Evolutionary conservation across 2,113 vertebrate genomes (phyloP).

Genomic region (Zonotrichia leucophrys): DNA sequence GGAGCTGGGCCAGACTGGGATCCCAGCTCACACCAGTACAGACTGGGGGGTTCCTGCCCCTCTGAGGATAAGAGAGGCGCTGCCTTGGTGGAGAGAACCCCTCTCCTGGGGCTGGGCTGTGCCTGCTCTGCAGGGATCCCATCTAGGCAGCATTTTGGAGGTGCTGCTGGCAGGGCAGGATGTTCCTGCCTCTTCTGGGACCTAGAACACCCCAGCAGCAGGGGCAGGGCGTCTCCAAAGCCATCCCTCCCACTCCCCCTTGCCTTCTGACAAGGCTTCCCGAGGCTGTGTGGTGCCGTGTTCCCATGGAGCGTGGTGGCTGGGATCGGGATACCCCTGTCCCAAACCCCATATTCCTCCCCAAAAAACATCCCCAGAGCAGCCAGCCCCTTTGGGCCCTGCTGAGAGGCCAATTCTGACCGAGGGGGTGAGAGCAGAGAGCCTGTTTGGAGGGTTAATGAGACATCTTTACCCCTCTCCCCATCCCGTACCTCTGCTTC

Average conservation of each 20-base stretch:
- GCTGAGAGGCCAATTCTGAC: not conserved
- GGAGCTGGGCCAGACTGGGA: not conserved
- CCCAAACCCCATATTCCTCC: not conserved
- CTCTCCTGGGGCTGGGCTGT: not conserved
- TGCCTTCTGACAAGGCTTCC: fast-evolving
- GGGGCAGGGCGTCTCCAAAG: not conserved
- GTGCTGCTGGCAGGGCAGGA: not conserved
- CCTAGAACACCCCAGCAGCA: not conserved
- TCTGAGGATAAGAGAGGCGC: not conserved
- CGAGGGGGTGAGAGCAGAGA: not conserved
- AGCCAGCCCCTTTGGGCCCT: too few relatives aligned
- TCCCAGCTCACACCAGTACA: not conserved
- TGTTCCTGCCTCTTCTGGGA: fast-evolving
- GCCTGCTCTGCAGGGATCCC: not conserved
- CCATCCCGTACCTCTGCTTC: not conserved
- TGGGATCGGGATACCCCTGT: fast-evolving
- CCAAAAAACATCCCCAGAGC: not conserved
- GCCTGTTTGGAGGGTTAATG: not conserved
- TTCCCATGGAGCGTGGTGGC: fast-evolving
- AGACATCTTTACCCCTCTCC: not conserved
- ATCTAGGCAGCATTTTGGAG: not conserved
- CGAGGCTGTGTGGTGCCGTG: fast-evolving
- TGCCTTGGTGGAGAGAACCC: not conserved
- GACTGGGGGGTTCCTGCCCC: not conserved
- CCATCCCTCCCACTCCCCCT: fast-evolving